phyloP scores from a whole-genome alignment of 2,113 vertebrate species.

The Brachypodius melanocephalos region DNA sequence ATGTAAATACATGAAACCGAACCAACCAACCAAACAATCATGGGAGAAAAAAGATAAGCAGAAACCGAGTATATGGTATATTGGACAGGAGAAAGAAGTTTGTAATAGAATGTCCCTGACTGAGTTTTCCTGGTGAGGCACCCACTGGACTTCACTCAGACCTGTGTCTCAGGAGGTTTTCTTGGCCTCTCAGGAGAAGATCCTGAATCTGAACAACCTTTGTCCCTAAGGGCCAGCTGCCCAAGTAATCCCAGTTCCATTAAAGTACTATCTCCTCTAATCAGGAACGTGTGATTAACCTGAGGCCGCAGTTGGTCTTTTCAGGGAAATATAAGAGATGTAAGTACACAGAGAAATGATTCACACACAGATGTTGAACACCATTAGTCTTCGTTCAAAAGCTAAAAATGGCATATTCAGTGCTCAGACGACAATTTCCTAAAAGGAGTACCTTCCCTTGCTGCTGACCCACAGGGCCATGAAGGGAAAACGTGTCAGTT shows the following conservation, averaged over 20 bases:
- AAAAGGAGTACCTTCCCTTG: neutral
- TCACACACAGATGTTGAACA: neutral
- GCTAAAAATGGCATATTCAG: neutral
- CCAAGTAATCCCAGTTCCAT: neutral
- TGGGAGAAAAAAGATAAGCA: neutral
- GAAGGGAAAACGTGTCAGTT: neutral
- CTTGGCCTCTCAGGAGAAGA: neutral
- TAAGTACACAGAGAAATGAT: neutral
- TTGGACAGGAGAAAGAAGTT: neutral
- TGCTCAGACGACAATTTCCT: neutral
- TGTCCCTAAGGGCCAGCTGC: neutral
- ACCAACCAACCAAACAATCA: fast-evolving
- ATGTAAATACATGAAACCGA: neutral
- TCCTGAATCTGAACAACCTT: neutral
- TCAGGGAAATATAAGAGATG: neutral
- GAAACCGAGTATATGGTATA: neutral
- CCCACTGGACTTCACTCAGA: neutral
- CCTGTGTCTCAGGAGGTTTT: neutral
- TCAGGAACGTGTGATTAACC: neutral
- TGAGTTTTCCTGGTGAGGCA: neutral
- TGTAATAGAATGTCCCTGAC: neutral
- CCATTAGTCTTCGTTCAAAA: neutral
- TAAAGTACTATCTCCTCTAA: neutral
- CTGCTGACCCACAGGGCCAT: neutral
- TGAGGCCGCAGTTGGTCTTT: neutral